Evolutionary conservation across 2,797 vertebrate genomes (phyloP).

Genomic region (Myiotriccus ornatus): DNA sequence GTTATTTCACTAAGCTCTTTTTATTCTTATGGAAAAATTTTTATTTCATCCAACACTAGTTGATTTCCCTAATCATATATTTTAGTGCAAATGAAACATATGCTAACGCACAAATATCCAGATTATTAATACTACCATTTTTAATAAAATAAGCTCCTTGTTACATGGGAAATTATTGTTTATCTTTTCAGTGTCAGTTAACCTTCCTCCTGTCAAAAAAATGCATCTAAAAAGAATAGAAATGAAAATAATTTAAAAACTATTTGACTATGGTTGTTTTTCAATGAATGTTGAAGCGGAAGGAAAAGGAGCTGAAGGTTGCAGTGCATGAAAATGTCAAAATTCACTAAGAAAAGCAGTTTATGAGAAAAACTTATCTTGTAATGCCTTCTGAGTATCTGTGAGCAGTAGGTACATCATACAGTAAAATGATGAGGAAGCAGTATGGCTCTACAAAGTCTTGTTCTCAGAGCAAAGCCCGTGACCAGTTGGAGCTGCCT

Average conservation of each 20-base stretch:
- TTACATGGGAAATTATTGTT: neutral
- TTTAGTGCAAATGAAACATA: neutral
- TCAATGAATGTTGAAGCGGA: neutral
- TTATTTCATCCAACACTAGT: neutral
- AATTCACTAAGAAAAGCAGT: neutral
- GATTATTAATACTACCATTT: neutral
- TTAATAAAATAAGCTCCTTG: neutral
- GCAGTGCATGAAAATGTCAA: neutral
- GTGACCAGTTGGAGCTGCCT: neutral
- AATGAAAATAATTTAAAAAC: neutral
- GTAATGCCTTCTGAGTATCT: neutral
- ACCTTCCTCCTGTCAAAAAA: neutral
- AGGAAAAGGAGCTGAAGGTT: neutral
- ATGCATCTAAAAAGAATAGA: neutral
- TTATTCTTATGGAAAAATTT: neutral
- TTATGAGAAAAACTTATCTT: neutral
- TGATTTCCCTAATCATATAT: neutral
- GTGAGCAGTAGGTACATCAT: neutral
- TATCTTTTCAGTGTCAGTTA: neutral
- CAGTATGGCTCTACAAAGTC: neutral
- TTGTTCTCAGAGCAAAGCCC: neutral
- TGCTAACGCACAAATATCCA: neutral
- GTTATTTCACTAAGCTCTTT: neutral
- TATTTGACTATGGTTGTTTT: neutral
- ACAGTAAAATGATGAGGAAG: neutral